Evolutionary conservation across 2,888 invertebrate genomes (phyloP).

Genomic region (Epistrophella euchroma): DNA sequence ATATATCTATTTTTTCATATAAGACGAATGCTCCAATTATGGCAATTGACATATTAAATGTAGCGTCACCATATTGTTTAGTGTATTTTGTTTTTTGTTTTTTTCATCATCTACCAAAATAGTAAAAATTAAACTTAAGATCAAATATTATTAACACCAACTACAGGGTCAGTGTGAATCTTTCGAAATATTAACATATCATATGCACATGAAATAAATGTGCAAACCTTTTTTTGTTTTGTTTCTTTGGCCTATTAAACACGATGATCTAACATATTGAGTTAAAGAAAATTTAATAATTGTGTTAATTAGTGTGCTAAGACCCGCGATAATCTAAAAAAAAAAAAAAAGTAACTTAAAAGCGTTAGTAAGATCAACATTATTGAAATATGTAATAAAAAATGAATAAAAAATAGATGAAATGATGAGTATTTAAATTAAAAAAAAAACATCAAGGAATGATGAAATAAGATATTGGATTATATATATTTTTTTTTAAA

Average conservation of each 20-base stretch:
- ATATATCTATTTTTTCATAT: not conserved
- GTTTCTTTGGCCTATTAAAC: not conserved
- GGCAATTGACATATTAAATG: not conserved
- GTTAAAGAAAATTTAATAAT: not conserved
- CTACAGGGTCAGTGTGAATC: not conserved
- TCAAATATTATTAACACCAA: not conserved
- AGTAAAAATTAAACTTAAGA: not conserved
- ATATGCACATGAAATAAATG: not conserved
- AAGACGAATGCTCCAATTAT: not conserved
- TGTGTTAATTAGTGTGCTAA: not conserved
- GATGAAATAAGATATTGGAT: too few relatives aligned
- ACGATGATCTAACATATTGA: not conserved
- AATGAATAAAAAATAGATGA: not conserved
- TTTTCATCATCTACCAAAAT: not conserved
- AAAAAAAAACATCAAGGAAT: too few relatives aligned
- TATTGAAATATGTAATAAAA: not conserved
- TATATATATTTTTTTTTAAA: too few relatives aligned
- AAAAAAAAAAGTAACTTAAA: not conserved
- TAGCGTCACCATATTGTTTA: not conserved
- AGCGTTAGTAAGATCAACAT: not conserved
- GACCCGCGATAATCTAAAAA: not conserved
- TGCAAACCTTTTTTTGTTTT: not conserved
- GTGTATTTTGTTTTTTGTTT: not conserved
- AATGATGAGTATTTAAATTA: too few relatives aligned
- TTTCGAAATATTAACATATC: not conserved